Percentiles rank a stretch among this genome's conserved stretches.
phyloP scores from a whole-genome alignment of 92 coral and sea anemone genomes.

The Chrysogorgia sp. region DNA sequence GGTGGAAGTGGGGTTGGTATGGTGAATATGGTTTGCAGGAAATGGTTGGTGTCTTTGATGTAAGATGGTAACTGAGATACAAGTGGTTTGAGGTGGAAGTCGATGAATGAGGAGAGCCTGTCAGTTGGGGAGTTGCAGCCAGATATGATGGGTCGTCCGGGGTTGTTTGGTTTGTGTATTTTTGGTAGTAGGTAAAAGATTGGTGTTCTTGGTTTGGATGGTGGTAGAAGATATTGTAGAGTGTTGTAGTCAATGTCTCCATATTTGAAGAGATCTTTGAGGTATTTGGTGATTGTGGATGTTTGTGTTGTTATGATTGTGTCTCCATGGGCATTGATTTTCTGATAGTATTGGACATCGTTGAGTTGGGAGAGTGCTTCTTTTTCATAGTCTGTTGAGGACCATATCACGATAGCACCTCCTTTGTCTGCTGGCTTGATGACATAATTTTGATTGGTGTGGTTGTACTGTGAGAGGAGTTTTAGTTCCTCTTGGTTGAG shows the following conservation, averaged over 20 bases:
- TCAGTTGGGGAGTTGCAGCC: too few relatives aligned
- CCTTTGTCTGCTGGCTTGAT: constrained; percentile 41
- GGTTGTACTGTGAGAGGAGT: neutral
- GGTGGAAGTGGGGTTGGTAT: constrained; percentile 51
- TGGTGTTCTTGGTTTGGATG: constrained; percentile 14
- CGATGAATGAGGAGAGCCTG: too few relatives aligned
- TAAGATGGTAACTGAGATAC: constrained; percentile 43
- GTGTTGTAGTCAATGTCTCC: constrained; percentile 15
- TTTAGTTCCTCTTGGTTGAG: neutral
- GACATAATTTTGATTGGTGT: neutral
- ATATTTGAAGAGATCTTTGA: neutral
- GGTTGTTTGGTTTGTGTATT: constrained; percentile 43
- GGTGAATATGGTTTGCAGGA: constrained; percentile 42
- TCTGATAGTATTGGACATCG: neutral
- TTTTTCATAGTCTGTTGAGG: neutral
- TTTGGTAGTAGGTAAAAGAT: constrained; percentile 48
- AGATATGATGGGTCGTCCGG: too few relatives aligned
- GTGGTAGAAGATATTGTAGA: constrained; percentile 15
- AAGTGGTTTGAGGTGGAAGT: too few relatives aligned
- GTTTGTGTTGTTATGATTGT: neutral
- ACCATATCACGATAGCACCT: constrained; percentile 30
- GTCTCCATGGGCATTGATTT: neutral
- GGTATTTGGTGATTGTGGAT: neutral
- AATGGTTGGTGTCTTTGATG: constrained; percentile 59
- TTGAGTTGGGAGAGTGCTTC: constrained; percentile 17